Conservation (phyloP, 2,888 invertebrate species). For the Muscina levida region DNA sequence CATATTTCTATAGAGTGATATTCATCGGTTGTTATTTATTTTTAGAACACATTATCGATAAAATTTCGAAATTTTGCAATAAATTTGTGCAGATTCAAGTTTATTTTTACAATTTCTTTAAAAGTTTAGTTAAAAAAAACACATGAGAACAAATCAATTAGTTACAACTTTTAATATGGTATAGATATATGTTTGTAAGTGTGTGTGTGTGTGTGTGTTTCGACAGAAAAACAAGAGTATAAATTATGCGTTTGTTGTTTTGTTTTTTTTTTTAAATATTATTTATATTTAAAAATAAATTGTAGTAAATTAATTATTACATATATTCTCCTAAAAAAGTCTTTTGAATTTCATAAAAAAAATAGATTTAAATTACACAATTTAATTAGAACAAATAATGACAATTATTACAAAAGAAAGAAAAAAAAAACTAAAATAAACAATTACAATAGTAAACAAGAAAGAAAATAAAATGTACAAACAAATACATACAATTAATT, state of each 20-base stretch:
- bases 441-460: background rate
- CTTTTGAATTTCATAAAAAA: conserved; percentile 59
- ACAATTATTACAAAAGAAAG: background rate
- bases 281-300: conserved; percentile 24
- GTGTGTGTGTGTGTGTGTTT: too few relatives aligned
- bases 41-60: conserved; percentile 13
- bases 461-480: conserved; percentile 30
- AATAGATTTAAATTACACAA: conserved; percentile 39
- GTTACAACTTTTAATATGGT: too few relatives aligned
- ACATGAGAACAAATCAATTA: background rate
- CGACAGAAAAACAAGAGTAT: conserved; percentile 43
- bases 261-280: conserved; percentile 23
- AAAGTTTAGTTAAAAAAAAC: conserved; percentile 19
- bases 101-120: conserved; percentile 36
- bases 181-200: conserved; percentile 1
- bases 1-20: too few relatives aligned
- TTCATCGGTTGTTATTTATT: background rate
- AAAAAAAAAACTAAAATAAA: conserved; percentile 29
- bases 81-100: conserved; percentile 10
- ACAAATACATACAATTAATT: conserved; percentile 34
- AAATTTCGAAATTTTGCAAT: background rate
- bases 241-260: conserved; percentile 49
- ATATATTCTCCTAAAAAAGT: conserved; percentile 46
- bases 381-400: conserved; percentile 30
- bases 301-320: conserved; percentile 20